Evolutionary conservation across 2,113 vertebrate species (phyloP), one percentile per base, ranked within the genome.

Genomic region (Poecile atricapillus): DNA sequence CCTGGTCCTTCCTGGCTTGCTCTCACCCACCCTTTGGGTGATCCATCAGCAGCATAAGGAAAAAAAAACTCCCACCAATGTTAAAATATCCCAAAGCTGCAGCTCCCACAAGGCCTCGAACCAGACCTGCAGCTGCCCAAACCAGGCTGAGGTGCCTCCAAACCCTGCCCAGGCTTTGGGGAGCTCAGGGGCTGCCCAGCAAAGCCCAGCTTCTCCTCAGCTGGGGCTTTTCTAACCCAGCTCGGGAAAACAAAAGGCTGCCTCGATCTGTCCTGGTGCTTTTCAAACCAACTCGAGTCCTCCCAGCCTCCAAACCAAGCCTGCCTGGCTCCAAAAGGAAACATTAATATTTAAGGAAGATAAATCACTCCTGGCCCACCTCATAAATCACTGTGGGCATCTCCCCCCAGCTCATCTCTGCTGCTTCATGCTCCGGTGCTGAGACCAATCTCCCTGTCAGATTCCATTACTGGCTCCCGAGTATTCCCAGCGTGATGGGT

Each of bases 291-390:
- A 20, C 21, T 12, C 88, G 11, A 30, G 43, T 8, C 74, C 44
- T 67, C 30, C 24, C 28, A 53, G n/a, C 22, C 63, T 79, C 55
- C 83, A 41, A 79, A 60, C 35, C 53, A 39, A 70, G 74, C 91
- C 28, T 23, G 91, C 19, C 27, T 59, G 75, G 49, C 64, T 91
- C 50, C 14, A 47, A 92, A 96, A 85, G 18, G 73, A 81, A 93
- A 87, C 49, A 79, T 82, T 80, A 71, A 89, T 84, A 89, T 76
- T 94, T 80, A 87, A 95, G 59, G 94, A 78, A 95, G 91, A 97
- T 59, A 93, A 96, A 95, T 95, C n/a, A 74, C 64, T 55, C 21
- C 37, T 3, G 18, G 47, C 37, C 56, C 81, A 73, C 30, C 75
- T 91, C 94, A 93, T 88, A 93, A 92, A 96, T 86, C 92, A 89